Conservation (phyloP, 2,113 vertebrate genomes). For the Barbus barbus region DNA sequence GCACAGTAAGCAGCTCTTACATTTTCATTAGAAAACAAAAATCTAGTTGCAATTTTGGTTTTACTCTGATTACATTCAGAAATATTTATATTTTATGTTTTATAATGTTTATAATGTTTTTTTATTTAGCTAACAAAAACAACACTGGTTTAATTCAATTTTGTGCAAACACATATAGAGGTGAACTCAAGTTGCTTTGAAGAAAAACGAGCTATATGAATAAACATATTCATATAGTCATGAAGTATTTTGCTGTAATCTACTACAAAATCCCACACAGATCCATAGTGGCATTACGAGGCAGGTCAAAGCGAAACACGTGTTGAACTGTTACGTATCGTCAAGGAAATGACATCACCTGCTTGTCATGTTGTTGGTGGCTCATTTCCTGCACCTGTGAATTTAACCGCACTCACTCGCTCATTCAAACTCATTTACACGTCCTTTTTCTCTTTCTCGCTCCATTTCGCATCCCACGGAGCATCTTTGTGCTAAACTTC, state of each 20-base stretch:
- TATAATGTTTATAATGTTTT: no score
- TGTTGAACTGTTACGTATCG: no score
- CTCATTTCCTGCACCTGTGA: slow-evolving; percentile 10
- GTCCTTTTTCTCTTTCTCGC: not conserved
- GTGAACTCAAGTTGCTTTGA: no score
- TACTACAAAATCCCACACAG: not conserved
- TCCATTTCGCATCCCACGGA: slow-evolving; percentile 27
- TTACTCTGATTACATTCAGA: no score
- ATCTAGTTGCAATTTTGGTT: no score
- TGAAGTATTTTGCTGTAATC: not conserved
- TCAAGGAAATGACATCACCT: no score
- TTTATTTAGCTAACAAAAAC: no score
- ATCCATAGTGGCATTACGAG: not conserved
- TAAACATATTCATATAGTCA: no score
- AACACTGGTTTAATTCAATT: no score
- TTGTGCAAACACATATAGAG: no score
- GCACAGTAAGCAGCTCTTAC: not conserved
- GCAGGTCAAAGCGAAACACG: not conserved
- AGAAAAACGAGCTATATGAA: no score
- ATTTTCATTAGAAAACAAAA: not conserved
- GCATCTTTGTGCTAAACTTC: slow-evolving; percentile 60
- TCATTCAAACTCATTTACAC: not conserved
- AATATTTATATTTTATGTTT: no score
- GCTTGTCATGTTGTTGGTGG: not conserved
- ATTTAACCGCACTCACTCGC: not conserved